Evolutionary conservation across 2,888 invertebrate species (phyloP).

Genomic region (Metalampra italica): DNA sequence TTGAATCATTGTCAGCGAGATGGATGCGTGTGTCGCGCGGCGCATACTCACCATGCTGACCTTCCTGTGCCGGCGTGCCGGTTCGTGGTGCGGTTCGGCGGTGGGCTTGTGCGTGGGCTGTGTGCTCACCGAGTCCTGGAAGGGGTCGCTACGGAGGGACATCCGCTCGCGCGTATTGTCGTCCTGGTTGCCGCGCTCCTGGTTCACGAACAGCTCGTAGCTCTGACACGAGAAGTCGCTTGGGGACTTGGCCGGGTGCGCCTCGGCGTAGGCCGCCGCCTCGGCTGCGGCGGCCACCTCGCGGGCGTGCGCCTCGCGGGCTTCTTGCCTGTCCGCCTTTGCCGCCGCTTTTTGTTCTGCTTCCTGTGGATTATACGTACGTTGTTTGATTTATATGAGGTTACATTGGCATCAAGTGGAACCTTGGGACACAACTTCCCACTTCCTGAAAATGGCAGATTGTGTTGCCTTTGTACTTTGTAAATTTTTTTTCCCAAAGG

Average conservation of each 20-base stretch:
- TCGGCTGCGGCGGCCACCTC: constrained; percentile 81
- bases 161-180: constrained; percentile 95
- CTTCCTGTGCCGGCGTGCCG: constrained; percentile 84
- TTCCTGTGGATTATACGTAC: constrained; percentile 75
- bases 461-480: too few relatives aligned
- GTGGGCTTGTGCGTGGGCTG: constrained; percentile 80
- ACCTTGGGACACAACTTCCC: too few relatives aligned
- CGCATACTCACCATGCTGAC: constrained; percentile 92
- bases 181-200: constrained; percentile 92
- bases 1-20: constrained; percentile 60
- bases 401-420: not conserved
- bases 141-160: constrained; percentile 92
- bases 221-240: constrained; percentile 95
- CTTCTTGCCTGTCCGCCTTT: constrained; percentile 81
- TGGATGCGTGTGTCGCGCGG: constrained; percentile 36
- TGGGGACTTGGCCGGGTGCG: constrained; percentile 90
- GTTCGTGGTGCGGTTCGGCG: constrained; percentile 75
- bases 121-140: constrained; percentile 93
- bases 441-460: too few relatives aligned
- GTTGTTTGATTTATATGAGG: not conserved
- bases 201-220: constrained; percentile 94
- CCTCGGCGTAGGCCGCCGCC: constrained; percentile 80
- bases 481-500: too few relatives aligned
- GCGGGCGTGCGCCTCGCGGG: constrained; percentile 79
- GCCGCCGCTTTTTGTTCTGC: constrained; percentile 90